Evolutionary conservation across 2,113 vertebrate genomes (phyloP).

Genomic region (Centrocercus urophasianus): DNA sequence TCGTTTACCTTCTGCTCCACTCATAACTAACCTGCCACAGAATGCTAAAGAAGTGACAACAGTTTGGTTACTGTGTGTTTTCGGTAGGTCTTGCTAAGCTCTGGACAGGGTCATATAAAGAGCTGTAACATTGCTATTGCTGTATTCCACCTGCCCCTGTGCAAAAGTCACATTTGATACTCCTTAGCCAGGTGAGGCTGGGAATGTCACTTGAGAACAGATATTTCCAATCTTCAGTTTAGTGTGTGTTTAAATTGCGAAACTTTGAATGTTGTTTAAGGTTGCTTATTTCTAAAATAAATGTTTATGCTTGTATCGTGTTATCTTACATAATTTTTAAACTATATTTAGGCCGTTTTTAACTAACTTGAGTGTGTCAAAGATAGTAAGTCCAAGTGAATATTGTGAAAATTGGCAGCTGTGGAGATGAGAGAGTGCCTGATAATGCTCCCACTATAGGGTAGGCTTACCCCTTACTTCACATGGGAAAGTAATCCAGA

Average conservation of each 20-base stretch:
- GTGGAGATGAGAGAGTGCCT: neutral
- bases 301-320: neutral
- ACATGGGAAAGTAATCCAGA: constrained; percentile 43
- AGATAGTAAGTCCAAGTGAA: neutral
- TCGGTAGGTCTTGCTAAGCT: neutral
- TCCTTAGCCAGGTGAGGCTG: neutral
- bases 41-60: neutral
- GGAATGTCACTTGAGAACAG: neutral
- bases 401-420: constrained; percentile 4
- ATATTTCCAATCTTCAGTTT: neutral
- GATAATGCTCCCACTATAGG: neutral
- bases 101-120: neutral
- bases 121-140: neutral
- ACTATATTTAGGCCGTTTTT: neutral
- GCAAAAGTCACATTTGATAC: neutral
- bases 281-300: neutral
- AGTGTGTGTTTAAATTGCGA: neutral
- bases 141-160: neutral
- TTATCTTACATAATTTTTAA: neutral
- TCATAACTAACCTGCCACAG: neutral
- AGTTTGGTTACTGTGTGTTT: neutral
- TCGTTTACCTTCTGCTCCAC: neutral
- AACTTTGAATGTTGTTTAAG: neutral
- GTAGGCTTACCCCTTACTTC: constrained; percentile 7
- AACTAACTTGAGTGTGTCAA: neutral